Evolutionary conservation across 1,140 invertebrate species (phyloP).

Genomic region (Trachelipus rathkii): DNA sequence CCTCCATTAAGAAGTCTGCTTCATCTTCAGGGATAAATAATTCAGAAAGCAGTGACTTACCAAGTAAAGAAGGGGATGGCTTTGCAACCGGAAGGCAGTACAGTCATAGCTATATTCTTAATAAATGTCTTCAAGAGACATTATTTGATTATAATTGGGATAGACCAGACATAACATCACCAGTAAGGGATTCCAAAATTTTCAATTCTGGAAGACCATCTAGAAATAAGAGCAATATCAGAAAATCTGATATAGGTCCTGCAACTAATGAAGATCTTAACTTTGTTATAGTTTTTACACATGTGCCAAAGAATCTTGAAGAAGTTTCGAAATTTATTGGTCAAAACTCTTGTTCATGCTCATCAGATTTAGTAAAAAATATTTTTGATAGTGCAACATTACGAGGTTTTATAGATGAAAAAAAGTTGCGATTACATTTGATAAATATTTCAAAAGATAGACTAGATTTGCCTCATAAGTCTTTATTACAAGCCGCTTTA

Average conservation of each 20-base stretch:
- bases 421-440: neutral
- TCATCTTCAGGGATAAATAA: neutral
- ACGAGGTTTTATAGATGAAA: neutral
- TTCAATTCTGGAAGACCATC: neutral
- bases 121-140: neutral
- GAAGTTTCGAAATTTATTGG: conserved; percentile 1
- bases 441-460: neutral
- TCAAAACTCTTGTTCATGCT: neutral
- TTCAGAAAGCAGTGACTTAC: neutral
- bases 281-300: neutral
- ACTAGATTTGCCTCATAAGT: neutral
- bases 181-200: neutral
- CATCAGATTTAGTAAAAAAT: neutral
- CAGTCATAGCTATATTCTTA: neutral
- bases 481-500: neutral
- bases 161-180: neutral
- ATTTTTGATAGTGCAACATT: neutral
- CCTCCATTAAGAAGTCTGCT: too few relatives aligned
- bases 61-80: neutral
- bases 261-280: neutral
- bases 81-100: neutral
- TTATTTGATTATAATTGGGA: conserved; percentile 1
- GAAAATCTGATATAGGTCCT: neutral
- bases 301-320: neutral
- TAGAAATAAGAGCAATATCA: neutral